Evolutionary conservation across 2,113 vertebrate genomes (phyloP).

Genomic region (Myotis lucifugus): DNA sequence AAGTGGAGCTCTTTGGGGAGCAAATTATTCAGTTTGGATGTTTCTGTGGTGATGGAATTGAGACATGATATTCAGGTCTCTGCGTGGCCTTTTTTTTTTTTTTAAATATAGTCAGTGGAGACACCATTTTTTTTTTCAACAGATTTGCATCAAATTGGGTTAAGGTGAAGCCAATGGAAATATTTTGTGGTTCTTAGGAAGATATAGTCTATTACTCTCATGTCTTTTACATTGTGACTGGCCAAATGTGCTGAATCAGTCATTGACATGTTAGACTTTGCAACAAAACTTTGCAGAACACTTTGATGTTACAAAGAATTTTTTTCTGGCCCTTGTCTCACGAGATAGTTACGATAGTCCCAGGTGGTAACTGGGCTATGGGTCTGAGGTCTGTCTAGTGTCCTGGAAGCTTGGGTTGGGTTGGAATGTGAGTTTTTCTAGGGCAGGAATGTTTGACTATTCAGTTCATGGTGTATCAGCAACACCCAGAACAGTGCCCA

Average conservation of each 20-base stretch:
- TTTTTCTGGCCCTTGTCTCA: background rate
- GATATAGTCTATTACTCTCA: background rate
- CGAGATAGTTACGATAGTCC: background rate
- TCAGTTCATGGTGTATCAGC: background rate
- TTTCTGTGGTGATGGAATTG: background rate
- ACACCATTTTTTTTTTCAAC: background rate
- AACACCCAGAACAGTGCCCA: background rate
- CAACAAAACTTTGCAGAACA: background rate
- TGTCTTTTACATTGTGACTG: background rate
- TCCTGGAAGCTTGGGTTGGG: accelerated
- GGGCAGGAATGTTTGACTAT: background rate
- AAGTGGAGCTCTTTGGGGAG: background rate
- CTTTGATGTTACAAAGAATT: constrained; percentile 9
- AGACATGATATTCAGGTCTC: background rate
- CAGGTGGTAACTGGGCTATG: background rate
- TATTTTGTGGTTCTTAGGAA: background rate
- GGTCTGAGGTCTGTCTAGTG: background rate
- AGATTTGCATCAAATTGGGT: background rate
- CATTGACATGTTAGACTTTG: constrained; percentile 14
- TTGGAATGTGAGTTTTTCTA: background rate
- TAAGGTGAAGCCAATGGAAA: background rate
- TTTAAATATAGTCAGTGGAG: background rate
- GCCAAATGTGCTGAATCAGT: background rate
- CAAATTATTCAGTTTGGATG: background rate
- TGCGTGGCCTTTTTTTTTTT: background rate